Percentiles rank a stretch among this genome's conserved stretches.
Evolutionary conservation across 30 jellyfish, hydroid and myxozoan genomes (phyloP).

Genomic region (Catostylus mosaicus): DNA sequence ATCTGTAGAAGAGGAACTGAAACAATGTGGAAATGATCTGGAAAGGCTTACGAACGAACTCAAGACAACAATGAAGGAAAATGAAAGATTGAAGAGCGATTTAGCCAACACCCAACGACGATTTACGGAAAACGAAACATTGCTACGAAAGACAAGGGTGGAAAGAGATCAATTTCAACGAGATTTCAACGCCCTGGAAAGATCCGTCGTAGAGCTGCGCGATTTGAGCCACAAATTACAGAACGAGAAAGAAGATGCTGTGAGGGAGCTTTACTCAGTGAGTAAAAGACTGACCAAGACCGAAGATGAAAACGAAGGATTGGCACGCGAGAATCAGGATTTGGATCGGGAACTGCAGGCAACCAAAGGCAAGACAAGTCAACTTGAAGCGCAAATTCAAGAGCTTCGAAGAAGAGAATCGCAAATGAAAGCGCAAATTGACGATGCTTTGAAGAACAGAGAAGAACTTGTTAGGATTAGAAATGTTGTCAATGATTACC

Average conservation of each 20-base stretch:
- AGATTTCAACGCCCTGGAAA: constrained; percentile 76
- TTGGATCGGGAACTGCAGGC: constrained; percentile 83
- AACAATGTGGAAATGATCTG: constrained; percentile 81
- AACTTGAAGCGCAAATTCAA: constrained; percentile 83
- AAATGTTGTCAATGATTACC: constrained; percentile 76
- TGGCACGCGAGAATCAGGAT: constrained; percentile 84
- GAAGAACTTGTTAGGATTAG: constrained; percentile 91
- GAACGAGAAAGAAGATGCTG: constrained; percentile 89
- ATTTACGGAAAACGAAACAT: constrained; percentile 71
- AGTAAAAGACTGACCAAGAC: constrained; percentile 71
- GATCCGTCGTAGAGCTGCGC: constrained; percentile 80
- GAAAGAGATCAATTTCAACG: constrained; percentile 88
- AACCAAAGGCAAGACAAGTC: constrained; percentile 48
- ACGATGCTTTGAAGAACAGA: constrained; percentile 91
- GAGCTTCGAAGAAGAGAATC: constrained; percentile 86
- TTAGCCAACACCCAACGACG: constrained; percentile 66
- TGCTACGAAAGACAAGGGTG: constrained; percentile 67
- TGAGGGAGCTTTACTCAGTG: constrained; percentile 78
- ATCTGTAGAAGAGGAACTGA: constrained; percentile 86
- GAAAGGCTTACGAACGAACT: constrained; percentile 85
- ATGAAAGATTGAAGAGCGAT: constrained; percentile 78
- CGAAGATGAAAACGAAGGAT: constrained; percentile 83
- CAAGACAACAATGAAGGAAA: constrained; percentile 70
- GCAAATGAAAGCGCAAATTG: constrained; percentile 89
- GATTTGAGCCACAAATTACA: constrained; percentile 91